Evolutionary conservation across 2,113 vertebrate genomes (phyloP).

Genomic region (Paralichthys olivaceus): DNA sequence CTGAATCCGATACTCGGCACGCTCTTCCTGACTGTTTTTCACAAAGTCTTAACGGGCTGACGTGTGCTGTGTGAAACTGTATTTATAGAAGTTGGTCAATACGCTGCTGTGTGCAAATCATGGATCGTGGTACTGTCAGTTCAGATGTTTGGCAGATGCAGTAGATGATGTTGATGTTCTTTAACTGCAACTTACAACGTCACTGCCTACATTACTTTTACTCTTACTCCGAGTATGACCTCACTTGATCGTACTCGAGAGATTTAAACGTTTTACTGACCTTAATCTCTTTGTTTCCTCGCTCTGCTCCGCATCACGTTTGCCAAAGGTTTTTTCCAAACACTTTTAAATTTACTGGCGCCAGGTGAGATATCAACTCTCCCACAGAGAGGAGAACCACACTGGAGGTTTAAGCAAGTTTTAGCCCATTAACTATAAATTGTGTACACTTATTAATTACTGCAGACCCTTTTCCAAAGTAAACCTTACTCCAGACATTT

Average conservation of each 20-base stretch:
- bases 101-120: conserved; percentile 19
- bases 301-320: neutral
- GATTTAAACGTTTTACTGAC: neutral
- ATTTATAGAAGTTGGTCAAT: conserved; percentile 37
- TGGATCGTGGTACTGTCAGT: conserved; percentile 20
- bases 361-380: conserved; percentile 37
- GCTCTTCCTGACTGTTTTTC: conserved; percentile 59
- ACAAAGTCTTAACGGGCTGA: conserved; percentile 43
- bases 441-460: conserved; percentile 45
- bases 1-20: conserved; percentile 53
- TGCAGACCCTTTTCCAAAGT: conserved; percentile 38
- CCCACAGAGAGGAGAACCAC: conserved; percentile 29
- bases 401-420: conserved; percentile 33
- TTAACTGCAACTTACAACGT: neutral
- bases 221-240: neutral
- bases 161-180: neutral
- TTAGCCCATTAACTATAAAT: conserved; percentile 56
- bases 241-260: neutral
- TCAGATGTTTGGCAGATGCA: conserved; percentile 51
- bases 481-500: conserved; percentile 25
- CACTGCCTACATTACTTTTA: neutral
- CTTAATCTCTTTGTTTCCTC: neutral
- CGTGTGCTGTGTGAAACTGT: conserved; percentile 22
- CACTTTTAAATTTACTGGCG: neutral
- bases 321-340: neutral